Evolutionary conservation across 2,888 invertebrate species (phyloP), one percentile per base, ranked within the genome.

Genomic region (Thereva unica): DNA sequence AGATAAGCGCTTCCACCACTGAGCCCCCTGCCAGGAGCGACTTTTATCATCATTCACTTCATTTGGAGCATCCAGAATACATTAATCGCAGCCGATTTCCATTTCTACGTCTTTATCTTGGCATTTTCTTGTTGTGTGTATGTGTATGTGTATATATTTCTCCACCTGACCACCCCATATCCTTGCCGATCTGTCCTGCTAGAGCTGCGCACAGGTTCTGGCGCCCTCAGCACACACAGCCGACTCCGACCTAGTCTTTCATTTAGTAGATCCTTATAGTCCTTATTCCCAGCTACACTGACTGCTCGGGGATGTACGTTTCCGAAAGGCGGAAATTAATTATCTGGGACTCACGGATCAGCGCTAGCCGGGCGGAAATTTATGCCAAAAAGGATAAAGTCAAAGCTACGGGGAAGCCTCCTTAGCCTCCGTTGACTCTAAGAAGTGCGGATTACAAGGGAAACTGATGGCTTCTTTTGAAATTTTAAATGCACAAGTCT

Each of bases 381-480:
- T 53, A 53, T 53, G 53, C 53, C 53, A 53, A 53, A 52, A 53
- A 23, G 53, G 53, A 53, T 53, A 38, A 37, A 40, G 53, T 10
- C 53, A 53, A n/a, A 53, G n/a, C 53, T 53, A 37, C 37, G 38
- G n/a, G 38, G 37, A 38, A 23, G 53, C 53, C 38, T 38, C 38
- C 34, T 50, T 50, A 50, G 23, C 23, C 34, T 50, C 5, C 38
- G 9, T 53, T 38, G 38, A 38, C 38, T 10, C 37, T 38, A 38
- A 53, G 53, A 37, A n/a, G 38, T 23, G 10, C 38, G 38, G 53
- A 53, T 53, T 53, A 53, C 4, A 53, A 10, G 37, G 53, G 38
- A 47, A 53, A 53, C 53, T 53, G 37, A 53, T 38, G 53, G 53
- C 40, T 53, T 53, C 23, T 10, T 10, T n/a, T 53, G n/a, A 38